Evolutionary conservation across 2,113 vertebrate genomes (phyloP), one percentile per base, ranked within the genome.

Genomic region (Coryphaenoides rupestris): DNA sequence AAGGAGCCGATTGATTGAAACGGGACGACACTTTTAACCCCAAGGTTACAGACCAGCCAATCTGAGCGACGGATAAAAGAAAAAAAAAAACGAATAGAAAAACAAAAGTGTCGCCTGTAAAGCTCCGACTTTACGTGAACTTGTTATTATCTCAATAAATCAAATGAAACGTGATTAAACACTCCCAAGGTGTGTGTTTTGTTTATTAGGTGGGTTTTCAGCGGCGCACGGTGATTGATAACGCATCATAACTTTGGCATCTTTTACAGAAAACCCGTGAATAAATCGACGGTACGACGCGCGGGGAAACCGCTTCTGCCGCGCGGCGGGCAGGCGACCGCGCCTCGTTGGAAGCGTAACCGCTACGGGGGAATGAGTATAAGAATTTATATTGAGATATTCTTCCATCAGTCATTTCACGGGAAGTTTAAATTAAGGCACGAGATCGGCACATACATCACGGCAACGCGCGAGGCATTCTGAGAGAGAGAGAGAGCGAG

Each of bases 1-100:
- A 77, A 74, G 73, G 26, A 82, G 70, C 62, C 72, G 69, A 85
- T 87, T 87, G 85, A 87, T 87, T 82, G 81, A 83, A 83, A 87
- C 0, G 66, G 57, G 82, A 79, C 73, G 68, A 78, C 66, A 78
- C 76, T 79, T 77, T 69, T 52, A 21, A 70, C 66, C 60, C 78
- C 7, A 84, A 84, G 81, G 78, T 82, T 81, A 81, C 81, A 80
- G 72, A 40, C 61, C 63, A 62, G 63, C 63, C 58, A 22, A 54
- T 33, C 62, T 50, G 57, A 60, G 63, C 59, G 60, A 68, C 55
- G 19, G n/a, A 68, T 53, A n/a, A n/a, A n/a, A n/a, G n/a, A n/a
- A n/a, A n/a, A n/a, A n/a, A n/a, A n/a, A n/a, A n/a, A 13, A 63
- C 58, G 57, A n/a, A n/a, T n/a, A n/a, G n/a, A n/a, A n/a, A n/a